These are phyloP conservation scores for Acronicta aceris DNA, from an alignment of 2,888 invertebrate genomes.

Conservation along the genomic window DNA sequence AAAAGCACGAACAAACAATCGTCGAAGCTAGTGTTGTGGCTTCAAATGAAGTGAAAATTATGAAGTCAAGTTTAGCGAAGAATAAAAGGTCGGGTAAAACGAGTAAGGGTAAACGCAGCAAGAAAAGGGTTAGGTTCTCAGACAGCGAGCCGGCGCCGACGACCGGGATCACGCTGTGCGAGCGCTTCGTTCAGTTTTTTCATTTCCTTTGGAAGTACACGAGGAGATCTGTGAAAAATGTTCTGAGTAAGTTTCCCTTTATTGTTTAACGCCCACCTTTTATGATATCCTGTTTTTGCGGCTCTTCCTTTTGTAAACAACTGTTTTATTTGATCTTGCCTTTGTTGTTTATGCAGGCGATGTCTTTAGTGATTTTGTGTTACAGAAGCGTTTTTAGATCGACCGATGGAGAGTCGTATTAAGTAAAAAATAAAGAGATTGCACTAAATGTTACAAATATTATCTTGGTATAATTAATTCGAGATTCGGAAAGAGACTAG, in stretches of 20 bases:
- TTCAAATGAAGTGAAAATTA: conserved; percentile 73
- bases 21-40: conserved; percentile 61
- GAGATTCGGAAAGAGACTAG: too few species aligned
- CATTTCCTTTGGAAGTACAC: conserved; percentile 77
- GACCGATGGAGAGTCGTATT: neutral
- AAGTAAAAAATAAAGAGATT: neutral
- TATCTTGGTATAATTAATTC: too few species aligned
- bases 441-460: too few species aligned
- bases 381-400: neutral
- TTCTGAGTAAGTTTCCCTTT: conserved; percentile 73
- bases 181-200: conserved; percentile 74
- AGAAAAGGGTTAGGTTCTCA: conserved; percentile 82
- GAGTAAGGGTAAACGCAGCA: conserved; percentile 61
- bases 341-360: conserved; percentile 7
- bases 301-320: conserved; percentile 28
- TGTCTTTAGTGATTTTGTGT: neutral
- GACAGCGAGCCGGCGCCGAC: conserved; percentile 68
- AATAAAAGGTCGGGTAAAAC: conserved; percentile 69
- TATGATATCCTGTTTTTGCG: conserved; percentile 38
- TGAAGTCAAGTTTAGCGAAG: conserved; percentile 76
- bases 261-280: conserved; percentile 51
- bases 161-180: conserved; percentile 65
- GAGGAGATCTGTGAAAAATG: conserved; percentile 69
- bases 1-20: conserved; percentile 55
- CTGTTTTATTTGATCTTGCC: conserved; percentile 15